Percentiles rank a stretch among this genome's conserved stretches.
Conservation (phyloP, 2,888 invertebrate species). For the Azorinus chamasolen region DNA sequence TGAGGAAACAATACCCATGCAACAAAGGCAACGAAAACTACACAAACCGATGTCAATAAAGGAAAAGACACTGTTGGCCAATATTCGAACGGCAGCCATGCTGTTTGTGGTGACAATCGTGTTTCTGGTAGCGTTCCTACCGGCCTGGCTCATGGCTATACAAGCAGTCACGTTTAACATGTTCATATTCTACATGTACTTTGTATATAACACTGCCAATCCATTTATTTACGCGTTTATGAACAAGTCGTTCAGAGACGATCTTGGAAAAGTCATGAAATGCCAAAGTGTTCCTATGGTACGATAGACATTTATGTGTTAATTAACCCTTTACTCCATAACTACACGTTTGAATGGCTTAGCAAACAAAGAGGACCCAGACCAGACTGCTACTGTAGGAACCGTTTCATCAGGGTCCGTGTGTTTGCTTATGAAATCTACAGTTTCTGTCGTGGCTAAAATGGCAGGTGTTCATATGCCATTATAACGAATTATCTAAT, state of each 20-base stretch:
- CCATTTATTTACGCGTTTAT: constrained; percentile 85
- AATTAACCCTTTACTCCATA: too few relatives aligned
- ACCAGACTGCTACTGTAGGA: too few relatives aligned
- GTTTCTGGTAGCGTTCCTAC: constrained; percentile 84
- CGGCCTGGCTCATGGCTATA: constrained; percentile 82
- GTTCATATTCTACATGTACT: constrained; percentile 84
- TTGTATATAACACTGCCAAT: constrained; percentile 84
- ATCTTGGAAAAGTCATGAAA: constrained; percentile 70
- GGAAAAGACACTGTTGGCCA: constrained; percentile 70
- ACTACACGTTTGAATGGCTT: too few relatives aligned
- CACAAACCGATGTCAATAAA: constrained; percentile 50
- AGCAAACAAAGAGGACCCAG: too few relatives aligned
- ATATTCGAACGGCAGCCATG: constrained; percentile 85
- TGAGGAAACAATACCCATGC: constrained; percentile 39
- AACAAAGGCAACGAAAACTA: constrained; percentile 17
- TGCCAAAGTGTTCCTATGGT: constrained; percentile 55
- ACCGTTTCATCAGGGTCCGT: too few relatives aligned
- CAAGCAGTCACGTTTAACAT: constrained; percentile 69
- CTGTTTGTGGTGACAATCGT: constrained; percentile 85
- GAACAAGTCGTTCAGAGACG: constrained; percentile 84
- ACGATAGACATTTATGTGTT: constrained; percentile 25
- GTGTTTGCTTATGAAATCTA: too few relatives aligned
- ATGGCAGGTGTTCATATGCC: too few relatives aligned
- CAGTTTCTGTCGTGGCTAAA: too few relatives aligned
- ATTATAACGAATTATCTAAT: too few relatives aligned